Evolutionary conservation across 2,113 vertebrate species (phyloP), one percentile per base, ranked within the genome.

Genomic region (Vanacampus margaritifer): DNA sequence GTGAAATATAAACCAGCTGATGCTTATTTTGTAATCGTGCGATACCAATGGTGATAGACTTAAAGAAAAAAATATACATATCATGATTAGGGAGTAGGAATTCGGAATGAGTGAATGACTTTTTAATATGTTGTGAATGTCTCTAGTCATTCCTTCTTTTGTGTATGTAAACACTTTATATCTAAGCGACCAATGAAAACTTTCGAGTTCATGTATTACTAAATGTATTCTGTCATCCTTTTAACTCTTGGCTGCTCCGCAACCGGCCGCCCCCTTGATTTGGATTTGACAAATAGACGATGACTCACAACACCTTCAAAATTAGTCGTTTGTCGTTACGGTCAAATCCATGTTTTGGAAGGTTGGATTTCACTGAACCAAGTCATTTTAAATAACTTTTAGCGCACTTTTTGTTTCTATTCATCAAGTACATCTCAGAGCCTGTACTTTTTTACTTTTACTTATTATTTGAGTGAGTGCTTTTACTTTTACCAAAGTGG

Each of bases 141-240:
- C 26, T 57, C 54, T 32, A 9, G 16, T 32, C 54, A 16, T 57
- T 26, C 26, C 16, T 1, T 57, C 26, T 32, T 28, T 32, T 57
- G 54, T 57, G 54, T 57, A 35, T 57, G 54, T 57, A 57, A 57
- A 57, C 54, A 32, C 26, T 57, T 28, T 16, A 57, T 57, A 57
- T 57, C 54, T 32, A 57, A 57, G 54, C 54, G 54, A 57, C 54
- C 54, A 57, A 57, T 57, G 54, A 57, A 57, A 57, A 32, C 26
- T 32, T 54, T 54, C 51, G 26, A 57, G 6, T 57, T 57, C 9
- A 57, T 57, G 54, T 28, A 32, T 57, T 57, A 32, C 54, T 57
- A 16, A 32, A 57, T 32, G 26, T 19, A 32, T 32, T 57, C 26
- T 13, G 26, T 57, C 54, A 32, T 57, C 14, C 16, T 57, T 57